phyloP scores from a whole-genome alignment of 2,797 vertebrate species.

The Gymnothorax reevesii region DNA sequence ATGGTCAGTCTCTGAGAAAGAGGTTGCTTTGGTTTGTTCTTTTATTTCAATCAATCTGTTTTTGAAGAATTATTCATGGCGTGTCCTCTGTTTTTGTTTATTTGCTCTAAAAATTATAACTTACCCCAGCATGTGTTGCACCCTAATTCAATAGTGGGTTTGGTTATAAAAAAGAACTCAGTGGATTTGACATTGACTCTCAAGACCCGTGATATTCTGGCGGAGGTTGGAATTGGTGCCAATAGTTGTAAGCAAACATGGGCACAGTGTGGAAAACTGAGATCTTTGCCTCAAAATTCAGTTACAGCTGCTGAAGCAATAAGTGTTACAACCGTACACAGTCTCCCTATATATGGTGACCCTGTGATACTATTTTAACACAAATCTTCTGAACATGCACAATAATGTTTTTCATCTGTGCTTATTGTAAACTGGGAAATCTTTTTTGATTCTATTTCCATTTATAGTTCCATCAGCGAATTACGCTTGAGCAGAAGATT shows the following conservation, averaged over 20 bases:
- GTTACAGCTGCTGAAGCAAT: background rate
- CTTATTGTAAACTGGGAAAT: too few species aligned
- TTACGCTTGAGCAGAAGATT: too few species aligned
- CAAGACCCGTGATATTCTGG: background rate
- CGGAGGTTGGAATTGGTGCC: background rate
- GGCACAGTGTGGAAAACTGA: background rate
- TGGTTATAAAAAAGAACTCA: conserved; percentile 20
- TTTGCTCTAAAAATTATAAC: too few species aligned
- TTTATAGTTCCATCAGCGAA: too few species aligned
- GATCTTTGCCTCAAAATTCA: background rate
- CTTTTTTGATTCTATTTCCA: too few species aligned
- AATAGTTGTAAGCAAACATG: background rate
- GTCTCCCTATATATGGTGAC: background rate
- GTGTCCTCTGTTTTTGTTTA: too few species aligned
- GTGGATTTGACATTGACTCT: background rate
- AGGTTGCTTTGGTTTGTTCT: background rate
- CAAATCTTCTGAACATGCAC: too few species aligned
- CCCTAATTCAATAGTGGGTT: background rate
- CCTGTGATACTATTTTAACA: too few species aligned
- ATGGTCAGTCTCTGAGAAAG: conserved; percentile 7
- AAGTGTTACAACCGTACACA: background rate
- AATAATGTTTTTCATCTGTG: too few species aligned
- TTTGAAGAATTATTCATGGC: conserved; percentile 14
- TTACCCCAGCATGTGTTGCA: too few species aligned
- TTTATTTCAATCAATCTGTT: conserved; percentile 19